phyloP scores from a whole-genome alignment of 1,140 invertebrate species.

The Euura saliciscinereae region DNA sequence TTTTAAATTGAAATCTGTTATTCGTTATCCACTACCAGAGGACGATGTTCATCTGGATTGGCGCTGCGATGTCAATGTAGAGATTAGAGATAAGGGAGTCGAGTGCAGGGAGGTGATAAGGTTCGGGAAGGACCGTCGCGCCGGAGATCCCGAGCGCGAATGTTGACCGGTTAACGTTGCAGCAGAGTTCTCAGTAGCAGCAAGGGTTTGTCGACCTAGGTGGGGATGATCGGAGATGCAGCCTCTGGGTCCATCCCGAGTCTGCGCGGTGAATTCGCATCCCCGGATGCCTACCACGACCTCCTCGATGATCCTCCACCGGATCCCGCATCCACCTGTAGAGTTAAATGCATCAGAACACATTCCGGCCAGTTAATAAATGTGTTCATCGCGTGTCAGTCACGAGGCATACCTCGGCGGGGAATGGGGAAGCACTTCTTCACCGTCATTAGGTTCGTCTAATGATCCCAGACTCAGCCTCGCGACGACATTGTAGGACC shows the following conservation, averaged over 20 bases:
- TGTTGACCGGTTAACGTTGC: constrained; percentile 1
- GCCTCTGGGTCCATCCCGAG: not conserved
- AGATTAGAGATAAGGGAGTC: too few species aligned
- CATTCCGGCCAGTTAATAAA: not conserved
- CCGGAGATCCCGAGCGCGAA: constrained; percentile 1
- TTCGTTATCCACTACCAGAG: too few species aligned
- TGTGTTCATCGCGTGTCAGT: not conserved
- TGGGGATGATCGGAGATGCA: constrained; percentile 3
- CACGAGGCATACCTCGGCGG: not conserved
- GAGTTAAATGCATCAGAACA: not conserved
- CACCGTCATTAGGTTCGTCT: too few species aligned
- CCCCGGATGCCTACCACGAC: not conserved
- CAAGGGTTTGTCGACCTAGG: constrained; percentile 4
- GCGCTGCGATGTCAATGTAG: too few species aligned
- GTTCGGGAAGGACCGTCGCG: not conserved
- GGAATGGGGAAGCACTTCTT: too few species aligned
- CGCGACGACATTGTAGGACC: too few species aligned
- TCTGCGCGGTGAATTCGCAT: not conserved
- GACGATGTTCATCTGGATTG: too few species aligned
- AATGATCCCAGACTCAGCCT: too few species aligned
- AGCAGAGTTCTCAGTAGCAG: not conserved
- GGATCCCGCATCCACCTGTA: not conserved
- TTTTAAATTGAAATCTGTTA: too few species aligned
- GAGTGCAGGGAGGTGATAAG: too few species aligned
- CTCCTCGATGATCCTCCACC: not conserved